Conservation (phyloP, 2,888 invertebrate genomes). For the Melanostoma scalare region DNA sequence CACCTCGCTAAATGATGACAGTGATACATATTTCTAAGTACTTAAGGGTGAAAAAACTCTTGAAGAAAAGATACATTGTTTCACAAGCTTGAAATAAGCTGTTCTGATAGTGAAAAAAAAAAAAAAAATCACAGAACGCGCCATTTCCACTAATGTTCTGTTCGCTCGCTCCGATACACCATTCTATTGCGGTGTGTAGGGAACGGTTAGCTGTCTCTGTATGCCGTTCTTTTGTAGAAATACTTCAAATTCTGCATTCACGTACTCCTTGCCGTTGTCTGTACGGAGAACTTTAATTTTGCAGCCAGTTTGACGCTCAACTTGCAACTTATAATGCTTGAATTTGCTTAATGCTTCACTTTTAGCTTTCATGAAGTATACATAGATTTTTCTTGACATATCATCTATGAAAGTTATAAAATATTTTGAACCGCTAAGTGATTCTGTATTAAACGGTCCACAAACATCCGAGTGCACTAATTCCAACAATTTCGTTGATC, state of each 20-base stretch:
- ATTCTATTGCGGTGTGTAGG: too few species aligned
- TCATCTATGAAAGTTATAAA: constrained; percentile 68
- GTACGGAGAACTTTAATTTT: constrained; percentile 63
- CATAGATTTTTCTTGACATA: constrained; percentile 40
- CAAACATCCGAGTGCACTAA: constrained; percentile 66
- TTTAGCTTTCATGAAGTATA: constrained; percentile 69
- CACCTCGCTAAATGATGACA: too few species aligned
- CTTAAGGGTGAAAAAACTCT: too few species aligned
- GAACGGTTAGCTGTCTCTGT: constrained; percentile 47
- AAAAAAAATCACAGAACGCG: too few species aligned
- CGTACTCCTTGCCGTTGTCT: constrained; percentile 61
- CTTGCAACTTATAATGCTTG: constrained; percentile 55
- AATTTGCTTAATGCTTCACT: constrained; percentile 63
- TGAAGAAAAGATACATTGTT: too few species aligned
- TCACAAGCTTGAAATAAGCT: too few species aligned
- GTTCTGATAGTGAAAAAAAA: too few species aligned
- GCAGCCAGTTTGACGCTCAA: constrained; percentile 52
- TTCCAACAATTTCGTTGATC: constrained; percentile 33
- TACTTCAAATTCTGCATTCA: constrained; percentile 44
- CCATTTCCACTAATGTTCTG: constrained; percentile 63
- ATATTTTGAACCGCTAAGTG: constrained; percentile 62
- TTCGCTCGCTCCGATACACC: constrained; percentile 51
- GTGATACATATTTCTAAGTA: too few species aligned
- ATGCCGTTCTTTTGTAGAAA: constrained; percentile 62
- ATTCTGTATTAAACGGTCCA: constrained; percentile 62